These are phyloP conservation scores for Melanostoma scalare DNA, from an alignment of 2,888 invertebrate species.

Conservation along the genomic window DNA sequence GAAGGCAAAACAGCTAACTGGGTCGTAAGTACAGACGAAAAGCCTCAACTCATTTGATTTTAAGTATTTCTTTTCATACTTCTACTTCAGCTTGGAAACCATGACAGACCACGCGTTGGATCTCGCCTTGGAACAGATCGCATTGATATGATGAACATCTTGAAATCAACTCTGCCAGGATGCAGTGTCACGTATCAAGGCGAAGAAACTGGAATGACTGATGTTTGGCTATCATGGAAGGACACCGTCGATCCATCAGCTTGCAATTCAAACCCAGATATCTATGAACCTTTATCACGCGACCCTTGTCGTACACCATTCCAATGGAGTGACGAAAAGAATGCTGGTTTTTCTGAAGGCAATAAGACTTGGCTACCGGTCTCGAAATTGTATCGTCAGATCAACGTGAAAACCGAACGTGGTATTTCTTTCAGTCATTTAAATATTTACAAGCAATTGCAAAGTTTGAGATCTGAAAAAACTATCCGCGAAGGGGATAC, in stretches of 20 bases:
- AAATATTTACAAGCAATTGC: conserved; percentile 84
- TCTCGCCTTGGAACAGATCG: conserved; percentile 85
- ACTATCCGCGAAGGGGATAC: conserved; percentile 84
- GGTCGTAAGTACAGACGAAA: conserved; percentile 81
- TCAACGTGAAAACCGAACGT: conserved; percentile 84
- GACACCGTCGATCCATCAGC: conserved; percentile 87
- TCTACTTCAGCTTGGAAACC: conserved; percentile 86
- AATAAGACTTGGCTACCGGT: conserved; percentile 80
- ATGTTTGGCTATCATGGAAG: conserved; percentile 85
- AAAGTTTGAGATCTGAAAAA: conserved; percentile 81
- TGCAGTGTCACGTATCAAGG: conserved; percentile 93
- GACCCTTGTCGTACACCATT: conserved; percentile 86
- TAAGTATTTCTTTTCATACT: background rate
- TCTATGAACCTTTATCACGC: conserved; percentile 84
- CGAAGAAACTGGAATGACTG: conserved; percentile 91
- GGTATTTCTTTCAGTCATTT: conserved; percentile 83
- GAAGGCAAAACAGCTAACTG: conserved; percentile 85
- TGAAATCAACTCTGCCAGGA: conserved; percentile 91
- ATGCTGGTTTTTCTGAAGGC: conserved; percentile 79
- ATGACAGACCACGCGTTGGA: conserved; percentile 85
- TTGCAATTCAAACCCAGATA: conserved; percentile 85
- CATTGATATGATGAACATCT: conserved; percentile 89
- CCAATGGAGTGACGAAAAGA: conserved; percentile 84
- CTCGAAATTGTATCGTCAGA: conserved; percentile 83
- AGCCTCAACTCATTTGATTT: conserved; percentile 78